These are phyloP conservation scores for Leguminivora glycinivorella DNA, from an alignment of 1,140 invertebrate genomes.

Conservation along the genomic window DNA sequence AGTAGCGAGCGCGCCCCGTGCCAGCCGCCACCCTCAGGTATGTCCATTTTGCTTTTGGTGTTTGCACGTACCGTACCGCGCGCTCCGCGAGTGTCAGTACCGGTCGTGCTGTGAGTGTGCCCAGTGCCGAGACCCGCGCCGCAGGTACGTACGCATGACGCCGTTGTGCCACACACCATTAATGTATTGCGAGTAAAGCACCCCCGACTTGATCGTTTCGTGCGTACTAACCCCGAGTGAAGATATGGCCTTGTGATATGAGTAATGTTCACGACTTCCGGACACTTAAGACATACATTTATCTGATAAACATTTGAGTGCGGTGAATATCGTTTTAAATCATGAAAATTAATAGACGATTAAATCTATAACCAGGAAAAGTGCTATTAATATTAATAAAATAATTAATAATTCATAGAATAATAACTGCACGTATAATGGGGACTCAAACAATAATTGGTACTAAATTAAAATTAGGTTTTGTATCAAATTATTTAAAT, in stretches of 20 bases:
- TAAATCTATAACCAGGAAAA: not conserved
- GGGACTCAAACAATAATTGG: no score
- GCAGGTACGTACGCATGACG: conserved; percentile 58
- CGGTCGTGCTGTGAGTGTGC: conserved; percentile 61
- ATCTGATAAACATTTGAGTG: not conserved
- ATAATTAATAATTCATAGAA: no score
- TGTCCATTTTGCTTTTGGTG: conserved; percentile 77
- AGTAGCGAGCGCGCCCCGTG: conserved; percentile 72
- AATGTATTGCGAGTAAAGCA: conserved; percentile 16
- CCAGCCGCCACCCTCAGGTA: conserved; percentile 76
- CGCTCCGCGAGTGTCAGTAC: conserved; percentile 67
- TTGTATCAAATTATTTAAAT: no score
- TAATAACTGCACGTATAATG: no score
- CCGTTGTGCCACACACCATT: conserved; percentile 37
- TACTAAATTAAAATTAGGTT: no score
- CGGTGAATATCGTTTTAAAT: not conserved
- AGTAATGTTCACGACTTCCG: conserved; percentile 13
- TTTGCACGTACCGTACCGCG: conserved; percentile 62
- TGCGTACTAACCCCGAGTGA: conserved; percentile 11
- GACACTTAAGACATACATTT: not conserved
- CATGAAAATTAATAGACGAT: not conserved
- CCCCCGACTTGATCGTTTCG: conserved; percentile 5
- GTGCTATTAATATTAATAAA: no score
- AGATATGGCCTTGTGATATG: conserved; percentile 19
- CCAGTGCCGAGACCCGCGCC: conserved; percentile 41